Evolutionary conservation across 2,888 invertebrate species (phyloP).

Genomic region (Trachelus stipa): DNA sequence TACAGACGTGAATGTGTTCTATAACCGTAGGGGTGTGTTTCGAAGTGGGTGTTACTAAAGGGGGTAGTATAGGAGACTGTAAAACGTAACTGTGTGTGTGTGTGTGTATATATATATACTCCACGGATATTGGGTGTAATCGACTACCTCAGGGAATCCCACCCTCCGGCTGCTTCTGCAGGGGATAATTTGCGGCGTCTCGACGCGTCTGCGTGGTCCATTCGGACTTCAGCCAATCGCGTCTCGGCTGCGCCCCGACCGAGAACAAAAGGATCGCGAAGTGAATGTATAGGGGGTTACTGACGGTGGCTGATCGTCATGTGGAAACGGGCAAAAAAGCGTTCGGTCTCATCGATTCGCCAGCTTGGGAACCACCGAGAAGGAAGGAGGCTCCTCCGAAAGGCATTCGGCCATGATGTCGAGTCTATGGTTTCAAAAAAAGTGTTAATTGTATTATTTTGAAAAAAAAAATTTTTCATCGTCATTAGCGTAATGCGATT

Average conservation of each 20-base stretch:
- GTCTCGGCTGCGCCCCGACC: constrained; percentile 52
- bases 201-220: constrained; percentile 61
- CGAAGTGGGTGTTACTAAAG: neutral
- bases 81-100: neutral
- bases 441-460: neutral
- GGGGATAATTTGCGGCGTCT: constrained; percentile 57
- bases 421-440: neutral
- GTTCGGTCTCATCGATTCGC: constrained; percentile 28
- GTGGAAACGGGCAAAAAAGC: neutral
- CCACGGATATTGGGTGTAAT: constrained; percentile 43
- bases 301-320: constrained; percentile 16
- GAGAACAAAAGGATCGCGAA: constrained; percentile 58
- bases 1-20: neutral
- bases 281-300: constrained; percentile 15
- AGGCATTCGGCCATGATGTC: neutral
- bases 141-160: constrained; percentile 53
- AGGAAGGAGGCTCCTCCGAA: neutral
- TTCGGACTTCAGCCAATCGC: constrained; percentile 59
- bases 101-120: neutral
- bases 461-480: too few species aligned
- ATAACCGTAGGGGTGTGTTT: neutral
- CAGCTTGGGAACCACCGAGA: neutral
- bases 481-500: neutral
- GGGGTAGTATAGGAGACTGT: neutral
- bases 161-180: constrained; percentile 33